phyloP scores from a whole-genome alignment of 2,888 invertebrate species.

The Pyrocoelia pectoralis region DNA sequence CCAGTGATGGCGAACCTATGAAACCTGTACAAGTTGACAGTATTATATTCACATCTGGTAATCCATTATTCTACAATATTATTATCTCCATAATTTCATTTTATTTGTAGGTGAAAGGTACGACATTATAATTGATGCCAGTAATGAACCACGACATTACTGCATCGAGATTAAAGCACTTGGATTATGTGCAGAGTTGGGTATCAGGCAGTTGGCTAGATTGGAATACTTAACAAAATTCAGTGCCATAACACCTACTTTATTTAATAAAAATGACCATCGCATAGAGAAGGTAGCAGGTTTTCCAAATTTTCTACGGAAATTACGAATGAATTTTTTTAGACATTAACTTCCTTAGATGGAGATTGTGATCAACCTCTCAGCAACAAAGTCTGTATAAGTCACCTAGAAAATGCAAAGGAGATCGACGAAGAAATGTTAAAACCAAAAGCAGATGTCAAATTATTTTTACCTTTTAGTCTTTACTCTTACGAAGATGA shows the following conservation, averaged over 20 bases:
- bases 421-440: constrained; percentile 81
- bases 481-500: constrained; percentile 87
- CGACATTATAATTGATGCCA: constrained; percentile 89
- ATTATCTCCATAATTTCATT: neutral
- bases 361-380: constrained; percentile 81
- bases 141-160: constrained; percentile 82
- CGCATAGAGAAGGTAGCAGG: constrained; percentile 91
- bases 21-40: constrained; percentile 87
- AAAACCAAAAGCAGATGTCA: constrained; percentile 83
- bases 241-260: constrained; percentile 79
- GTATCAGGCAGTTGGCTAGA: constrained; percentile 85
- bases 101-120: constrained; percentile 81
- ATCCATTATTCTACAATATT: constrained; percentile 37
- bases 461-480: constrained; percentile 90
- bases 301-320: too few relatives aligned
- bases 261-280: constrained; percentile 84
- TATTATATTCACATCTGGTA: constrained; percentile 89
- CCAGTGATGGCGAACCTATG: constrained; percentile 91
- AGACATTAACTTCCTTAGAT: constrained; percentile 90
- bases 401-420: constrained; percentile 82
- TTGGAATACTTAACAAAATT: constrained; percentile 88
- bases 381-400: constrained; percentile 84
- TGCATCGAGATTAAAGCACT: constrained; percentile 92
- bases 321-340: too few relatives aligned
- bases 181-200: constrained; percentile 86